A percentile compares a stretch with the other conserved stretches of the same genome.
phyloP scores from a whole-genome alignment of 2,113 vertebrate species.

The Bubalus kerabau region DNA sequence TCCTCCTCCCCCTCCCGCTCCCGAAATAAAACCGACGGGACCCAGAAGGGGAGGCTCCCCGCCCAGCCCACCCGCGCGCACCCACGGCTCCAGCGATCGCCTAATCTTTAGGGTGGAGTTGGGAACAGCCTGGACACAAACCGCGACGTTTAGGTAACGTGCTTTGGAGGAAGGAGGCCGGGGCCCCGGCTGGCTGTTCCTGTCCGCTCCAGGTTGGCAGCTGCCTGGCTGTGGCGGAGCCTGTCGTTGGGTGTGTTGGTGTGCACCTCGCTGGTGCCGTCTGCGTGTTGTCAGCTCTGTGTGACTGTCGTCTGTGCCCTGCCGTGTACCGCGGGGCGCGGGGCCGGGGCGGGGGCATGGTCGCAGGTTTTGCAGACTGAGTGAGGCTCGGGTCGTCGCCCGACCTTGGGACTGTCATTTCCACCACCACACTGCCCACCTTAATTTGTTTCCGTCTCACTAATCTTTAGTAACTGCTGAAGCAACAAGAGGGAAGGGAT shows the following conservation, averaged over 20 bases:
- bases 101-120: not conserved
- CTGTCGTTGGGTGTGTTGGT: not conserved
- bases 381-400: not conserved
- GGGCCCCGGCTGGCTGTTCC: constrained; percentile 70
- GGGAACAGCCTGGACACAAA: constrained; percentile 45
- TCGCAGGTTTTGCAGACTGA: not conserved
- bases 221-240: constrained; percentile 52
- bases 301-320: constrained; percentile 11
- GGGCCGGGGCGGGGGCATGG: not conserved
- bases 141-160: constrained; percentile 61
- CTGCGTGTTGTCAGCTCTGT: not conserved
- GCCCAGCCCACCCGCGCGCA: constrained; percentile 46
- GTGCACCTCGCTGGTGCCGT: not conserved
- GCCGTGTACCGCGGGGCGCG: not conserved
- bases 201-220: constrained; percentile 81
- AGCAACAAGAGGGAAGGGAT: constrained; percentile 72
- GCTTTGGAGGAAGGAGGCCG: constrained; percentile 67
- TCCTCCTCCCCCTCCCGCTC: constrained; percentile 49
- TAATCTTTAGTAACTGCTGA: constrained; percentile 77
- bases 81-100: constrained; percentile 27
- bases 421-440: not conserved
- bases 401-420: constrained; percentile 63
- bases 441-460: constrained; percentile 74
- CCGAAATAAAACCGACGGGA: constrained; percentile 59
- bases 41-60: constrained; percentile 51